phyloP scores from a whole-genome alignment of 2,797 vertebrate species.

The Alectoris magna region DNA sequence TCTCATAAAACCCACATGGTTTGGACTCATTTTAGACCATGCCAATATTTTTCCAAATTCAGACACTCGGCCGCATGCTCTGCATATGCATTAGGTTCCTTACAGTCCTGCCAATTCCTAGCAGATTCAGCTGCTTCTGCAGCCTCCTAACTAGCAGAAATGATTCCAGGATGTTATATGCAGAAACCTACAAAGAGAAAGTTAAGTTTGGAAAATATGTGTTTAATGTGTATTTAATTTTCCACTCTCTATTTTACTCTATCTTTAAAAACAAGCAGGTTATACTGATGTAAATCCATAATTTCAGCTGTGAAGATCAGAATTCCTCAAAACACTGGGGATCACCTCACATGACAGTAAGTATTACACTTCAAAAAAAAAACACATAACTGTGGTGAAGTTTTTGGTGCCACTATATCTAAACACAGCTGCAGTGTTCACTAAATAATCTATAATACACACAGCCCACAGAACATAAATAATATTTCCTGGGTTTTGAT shows the following conservation, averaged over 20 bases:
- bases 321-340: not conserved
- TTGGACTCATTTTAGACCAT: not conserved
- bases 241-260: not conserved
- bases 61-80: not conserved
- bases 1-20: not conserved
- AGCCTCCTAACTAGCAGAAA: slow-evolving; percentile 19
- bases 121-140: slow-evolving; percentile 46
- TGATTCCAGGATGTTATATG: slow-evolving; percentile 19
- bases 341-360: not conserved
- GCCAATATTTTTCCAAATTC: slow-evolving; percentile 2
- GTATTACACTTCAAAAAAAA: not conserved
- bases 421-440: slow-evolving; percentile 24
- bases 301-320: not conserved
- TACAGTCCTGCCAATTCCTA: slow-evolving; percentile 27
- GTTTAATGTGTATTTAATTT: slow-evolving; percentile 25
- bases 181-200: slow-evolving; percentile 52
- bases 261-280: not conserved
- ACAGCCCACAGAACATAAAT: not conserved
- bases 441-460: not conserved
- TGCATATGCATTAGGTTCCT: slow-evolving; percentile 41
- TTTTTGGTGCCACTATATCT: not conserved
- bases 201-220: not conserved
- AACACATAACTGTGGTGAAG: not conserved
- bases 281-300: not conserved
- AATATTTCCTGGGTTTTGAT: not conserved